Base-by-base conservation (phyloP, 2,888 invertebrate species). In the Tenthredo distinguenda region DNA sequence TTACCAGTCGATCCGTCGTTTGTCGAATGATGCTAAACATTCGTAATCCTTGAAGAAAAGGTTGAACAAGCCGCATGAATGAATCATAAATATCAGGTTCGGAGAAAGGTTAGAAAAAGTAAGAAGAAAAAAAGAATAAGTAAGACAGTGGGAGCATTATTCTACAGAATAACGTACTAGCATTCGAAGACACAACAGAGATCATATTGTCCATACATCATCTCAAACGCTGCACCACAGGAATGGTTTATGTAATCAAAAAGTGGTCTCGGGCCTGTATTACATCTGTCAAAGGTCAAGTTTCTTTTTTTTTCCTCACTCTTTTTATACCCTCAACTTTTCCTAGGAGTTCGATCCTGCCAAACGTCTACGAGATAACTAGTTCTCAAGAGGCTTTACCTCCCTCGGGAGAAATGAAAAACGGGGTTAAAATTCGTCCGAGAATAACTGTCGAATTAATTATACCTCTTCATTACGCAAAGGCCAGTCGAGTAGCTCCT, bases 191-290 rank as follows among this genome's bases (percentile, higher is more conserved):
- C 85, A 87, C 86, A 85, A 76, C 85, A 84, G 86, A 43, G 77
- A 85, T 85, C 86, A 50, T 86, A 77, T 88, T 84, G 85, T 87
- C 84, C 87, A 84, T 88, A 84, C 84, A 86, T 88, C 87, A 86
- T 87, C 83, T 77, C 82, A 83, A 86, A 88, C 71, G 85, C 40
- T 43, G 72, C 40, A 37, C 55, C 47, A 65, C 83, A 71, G 71
- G 85, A 72, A 71, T 43, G 72, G 84, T 81, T 68, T 71, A 72
- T 85, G 82, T 85, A 85, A 85, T 85, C 85, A 47, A 55, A 82
- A 85, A 68, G 85, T 77, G 26, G 31, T 58, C 77, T 65, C 55
- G 82, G 4, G 18, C 65, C 82, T 85, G 85, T 77, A 43, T 85
- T 81, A 31, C 71, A 58, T 85, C 81, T 71, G 85, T 85, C 85